Conservation (phyloP, 1,140 invertebrate species). For the Drosophila nigromelanica region DNA sequence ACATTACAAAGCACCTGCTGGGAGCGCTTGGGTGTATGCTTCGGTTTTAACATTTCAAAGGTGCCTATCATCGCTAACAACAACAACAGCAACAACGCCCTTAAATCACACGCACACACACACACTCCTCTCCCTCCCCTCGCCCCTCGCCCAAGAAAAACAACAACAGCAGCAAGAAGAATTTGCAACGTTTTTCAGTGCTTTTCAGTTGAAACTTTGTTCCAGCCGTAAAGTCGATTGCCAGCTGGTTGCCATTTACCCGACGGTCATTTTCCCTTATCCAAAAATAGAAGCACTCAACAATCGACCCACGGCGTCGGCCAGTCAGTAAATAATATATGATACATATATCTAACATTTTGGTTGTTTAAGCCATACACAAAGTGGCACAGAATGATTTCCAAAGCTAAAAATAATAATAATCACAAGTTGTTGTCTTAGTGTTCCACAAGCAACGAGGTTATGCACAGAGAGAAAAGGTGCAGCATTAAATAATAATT, state of each 20-base stretch:
- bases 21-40: slow-evolving; percentile 31
- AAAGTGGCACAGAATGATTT: too few species aligned
- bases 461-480: too few species aligned
- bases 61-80: not conserved
- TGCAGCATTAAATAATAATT: too few species aligned
- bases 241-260: slow-evolving; percentile 24
- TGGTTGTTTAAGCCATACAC: slow-evolving; percentile 11
- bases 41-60: slow-evolving; percentile 62
- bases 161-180: slow-evolving; percentile 12
- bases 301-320: too few species aligned
- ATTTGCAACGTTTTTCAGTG: slow-evolving; percentile 15
- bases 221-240: slow-evolving; percentile 62
- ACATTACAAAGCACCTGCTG: not conserved
- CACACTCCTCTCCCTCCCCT: too few species aligned
- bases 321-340: not conserved
- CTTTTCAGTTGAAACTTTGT: slow-evolving; percentile 42
- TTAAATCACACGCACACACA: not conserved
- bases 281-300: slow-evolving; percentile 46
- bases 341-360: not conserved
- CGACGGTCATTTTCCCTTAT: slow-evolving; percentile 4
- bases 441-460: too few species aligned
- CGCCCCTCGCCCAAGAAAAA: too few species aligned
- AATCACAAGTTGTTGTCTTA: too few species aligned
- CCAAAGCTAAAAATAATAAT: too few species aligned
- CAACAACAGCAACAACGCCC: too few species aligned